These are phyloP conservation scores for Axea sp. DNA, from an alignment of 2,888 invertebrate species.

Conservation along the genomic window DNA sequence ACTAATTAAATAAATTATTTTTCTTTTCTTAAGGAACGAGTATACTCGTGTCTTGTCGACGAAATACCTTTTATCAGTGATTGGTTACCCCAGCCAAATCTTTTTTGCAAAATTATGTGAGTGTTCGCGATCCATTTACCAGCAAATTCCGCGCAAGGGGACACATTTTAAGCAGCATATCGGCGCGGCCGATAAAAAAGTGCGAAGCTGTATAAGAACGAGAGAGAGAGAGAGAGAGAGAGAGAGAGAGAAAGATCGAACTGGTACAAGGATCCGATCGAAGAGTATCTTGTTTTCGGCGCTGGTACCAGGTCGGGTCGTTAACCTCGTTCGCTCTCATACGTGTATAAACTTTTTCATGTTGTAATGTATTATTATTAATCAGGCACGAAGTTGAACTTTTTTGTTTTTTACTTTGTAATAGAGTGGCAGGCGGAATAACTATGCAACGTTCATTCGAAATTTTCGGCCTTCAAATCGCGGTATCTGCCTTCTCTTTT, in stretches of 20 bases:
- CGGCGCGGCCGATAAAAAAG: constrained; percentile 50
- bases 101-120: constrained; percentile 25
- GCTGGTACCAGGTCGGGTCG: constrained; percentile 64
- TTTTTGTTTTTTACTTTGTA: constrained; percentile 13
- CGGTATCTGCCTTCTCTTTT: neutral
- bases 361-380: constrained; percentile 47
- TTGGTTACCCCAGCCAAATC: constrained; percentile 12
- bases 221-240: neutral
- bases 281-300: constrained; percentile 59
- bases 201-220: constrained; percentile 38
- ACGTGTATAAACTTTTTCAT: constrained; percentile 54
- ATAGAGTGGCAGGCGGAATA: constrained; percentile 26
- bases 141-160: constrained; percentile 31
- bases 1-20: too few relatives aligned
- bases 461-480: constrained; percentile 22
- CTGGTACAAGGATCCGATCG: constrained; percentile 52
- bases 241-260: constrained; percentile 12
- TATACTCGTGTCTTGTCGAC: constrained; percentile 9
- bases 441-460: constrained; percentile 21
- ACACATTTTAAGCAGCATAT: constrained; percentile 44
- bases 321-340: constrained; percentile 69
- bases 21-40: neutral
- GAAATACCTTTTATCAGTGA: constrained; percentile 20
- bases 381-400: constrained; percentile 37
- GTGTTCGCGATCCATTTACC: constrained; percentile 45